phyloP scores from a whole-genome alignment of 2,797 vertebrate species.

The Aulostomus chinensis region DNA sequence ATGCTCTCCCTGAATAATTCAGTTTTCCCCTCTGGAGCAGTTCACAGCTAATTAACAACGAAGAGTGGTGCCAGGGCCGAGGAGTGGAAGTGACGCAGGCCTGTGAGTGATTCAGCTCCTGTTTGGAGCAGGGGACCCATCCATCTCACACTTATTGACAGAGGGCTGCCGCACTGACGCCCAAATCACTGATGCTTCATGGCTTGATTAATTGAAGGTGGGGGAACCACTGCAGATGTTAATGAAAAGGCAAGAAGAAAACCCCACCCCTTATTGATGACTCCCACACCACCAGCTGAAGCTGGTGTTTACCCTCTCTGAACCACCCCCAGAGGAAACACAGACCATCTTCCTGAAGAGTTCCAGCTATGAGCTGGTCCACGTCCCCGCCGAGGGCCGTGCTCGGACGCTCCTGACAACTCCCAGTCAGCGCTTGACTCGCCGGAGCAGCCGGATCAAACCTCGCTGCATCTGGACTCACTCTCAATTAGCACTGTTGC shows the following conservation, averaged over 20 bases:
- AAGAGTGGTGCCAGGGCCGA: conserved; percentile 56
- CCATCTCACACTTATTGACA: conserved; percentile 72
- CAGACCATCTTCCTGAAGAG: conserved; percentile 15
- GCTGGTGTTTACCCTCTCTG: neutral
- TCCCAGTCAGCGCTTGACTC: conserved; percentile 23
- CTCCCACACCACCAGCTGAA: neutral
- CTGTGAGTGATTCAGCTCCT: conserved; percentile 65
- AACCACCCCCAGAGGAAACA: conserved; percentile 26
- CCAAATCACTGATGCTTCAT: conserved; percentile 71
- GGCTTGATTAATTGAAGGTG: conserved; percentile 73
- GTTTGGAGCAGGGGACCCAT: conserved; percentile 59
- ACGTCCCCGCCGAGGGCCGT: conserved; percentile 40
- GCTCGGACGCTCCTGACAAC: conserved; percentile 33
- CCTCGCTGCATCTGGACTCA: conserved; percentile 54
- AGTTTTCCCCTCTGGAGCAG: conserved; percentile 62
- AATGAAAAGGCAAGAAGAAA: conserved; percentile 51
- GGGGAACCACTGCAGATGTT: conserved; percentile 41
- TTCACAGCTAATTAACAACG: conserved; percentile 78
- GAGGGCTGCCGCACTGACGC: conserved; percentile 47
- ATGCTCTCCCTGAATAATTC: conserved; percentile 67
- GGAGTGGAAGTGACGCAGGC: conserved; percentile 57
- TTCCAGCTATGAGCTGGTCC: conserved; percentile 23
- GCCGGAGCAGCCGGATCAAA: conserved; percentile 53
- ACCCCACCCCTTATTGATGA: conserved; percentile 2
- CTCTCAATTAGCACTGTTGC: conserved; percentile 67